Evolutionary conservation across 1,140 invertebrate genomes (phyloP).

Genomic region (Scaptomyza hsui): DNA sequence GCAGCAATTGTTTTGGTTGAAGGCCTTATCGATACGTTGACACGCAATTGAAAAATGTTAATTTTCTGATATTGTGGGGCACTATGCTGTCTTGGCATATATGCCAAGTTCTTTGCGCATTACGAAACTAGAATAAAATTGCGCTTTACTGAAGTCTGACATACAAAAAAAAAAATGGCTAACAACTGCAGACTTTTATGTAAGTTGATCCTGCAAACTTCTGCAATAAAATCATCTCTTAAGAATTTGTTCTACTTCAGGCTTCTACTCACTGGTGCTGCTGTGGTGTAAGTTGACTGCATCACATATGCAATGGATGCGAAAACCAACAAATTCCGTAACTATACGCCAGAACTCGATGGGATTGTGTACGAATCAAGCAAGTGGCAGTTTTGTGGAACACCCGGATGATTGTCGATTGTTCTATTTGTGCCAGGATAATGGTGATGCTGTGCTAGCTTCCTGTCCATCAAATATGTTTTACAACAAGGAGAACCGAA

Average conservation of each 20-base stretch:
- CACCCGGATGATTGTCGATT: conserved; percentile 67
- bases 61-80: conserved; percentile 67
- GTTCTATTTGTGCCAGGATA: conserved; percentile 73
- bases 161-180: conserved; percentile 33
- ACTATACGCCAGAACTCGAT: conserved; percentile 63
- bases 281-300: background rate
- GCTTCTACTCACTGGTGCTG: conserved; percentile 1
- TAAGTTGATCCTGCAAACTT: conserved; percentile 27
- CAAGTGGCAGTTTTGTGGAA: conserved; percentile 66
- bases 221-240: too few species aligned
- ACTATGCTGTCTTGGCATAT: conserved; percentile 48
- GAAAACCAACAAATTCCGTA: conserved; percentile 68
- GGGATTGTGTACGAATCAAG: conserved; percentile 56
- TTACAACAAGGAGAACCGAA: conserved; percentile 65
- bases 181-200: background rate
- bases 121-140: conserved; percentile 75
- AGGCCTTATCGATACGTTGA: conserved; percentile 56
- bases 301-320: conserved; percentile 20
- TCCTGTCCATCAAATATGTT: conserved; percentile 74
- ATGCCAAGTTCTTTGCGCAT: conserved; percentile 57
- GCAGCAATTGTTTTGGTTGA: conserved; percentile 44
- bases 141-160: conserved; percentile 56
- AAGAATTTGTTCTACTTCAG: too few species aligned
- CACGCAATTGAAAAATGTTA: conserved; percentile 73
- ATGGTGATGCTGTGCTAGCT: conserved; percentile 70